phyloP scores from a whole-genome alignment of 2,113 vertebrate genomes.

The Rhynchomys soricoides region DNA sequence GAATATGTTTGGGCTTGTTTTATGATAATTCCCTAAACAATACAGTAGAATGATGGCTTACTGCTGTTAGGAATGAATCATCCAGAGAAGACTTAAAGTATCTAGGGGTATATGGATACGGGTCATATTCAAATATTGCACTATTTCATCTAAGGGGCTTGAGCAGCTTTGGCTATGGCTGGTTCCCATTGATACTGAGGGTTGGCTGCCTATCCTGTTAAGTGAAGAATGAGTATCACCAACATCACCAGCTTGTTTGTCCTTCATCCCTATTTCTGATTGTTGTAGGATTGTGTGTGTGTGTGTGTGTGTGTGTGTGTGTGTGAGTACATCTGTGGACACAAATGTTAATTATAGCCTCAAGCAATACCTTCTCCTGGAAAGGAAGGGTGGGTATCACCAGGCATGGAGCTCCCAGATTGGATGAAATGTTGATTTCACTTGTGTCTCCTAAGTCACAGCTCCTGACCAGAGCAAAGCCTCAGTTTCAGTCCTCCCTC shows the following conservation, averaged over 20 bases:
- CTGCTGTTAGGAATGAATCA: neutral
- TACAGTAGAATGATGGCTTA: neutral
- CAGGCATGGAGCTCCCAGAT: neutral
- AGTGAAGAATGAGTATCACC: neutral
- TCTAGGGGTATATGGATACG: neutral
- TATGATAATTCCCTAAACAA: neutral
- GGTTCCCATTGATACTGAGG: neutral
- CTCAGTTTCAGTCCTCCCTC: neutral
- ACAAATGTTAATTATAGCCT: neutral
- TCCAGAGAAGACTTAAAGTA: neutral
- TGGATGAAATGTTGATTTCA: neutral
- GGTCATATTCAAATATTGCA: neutral
- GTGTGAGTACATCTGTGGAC: neutral
- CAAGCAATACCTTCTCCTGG: slow-evolving; percentile 15
- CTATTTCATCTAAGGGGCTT: neutral
- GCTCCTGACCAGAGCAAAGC: neutral
- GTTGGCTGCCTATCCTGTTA: neutral
- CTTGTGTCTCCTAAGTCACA: neutral
- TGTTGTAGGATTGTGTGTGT: slow-evolving; percentile 5
- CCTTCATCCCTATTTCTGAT: slow-evolving; percentile 18
- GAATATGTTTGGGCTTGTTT: neutral
- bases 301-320: neutral
- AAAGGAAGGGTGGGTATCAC: neutral
- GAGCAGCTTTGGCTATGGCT: neutral
- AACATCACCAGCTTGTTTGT: slow-evolving; percentile 30